Evolutionary conservation across 2,888 invertebrate species (phyloP).

Genomic region (Pandemis cinnamomeana): DNA sequence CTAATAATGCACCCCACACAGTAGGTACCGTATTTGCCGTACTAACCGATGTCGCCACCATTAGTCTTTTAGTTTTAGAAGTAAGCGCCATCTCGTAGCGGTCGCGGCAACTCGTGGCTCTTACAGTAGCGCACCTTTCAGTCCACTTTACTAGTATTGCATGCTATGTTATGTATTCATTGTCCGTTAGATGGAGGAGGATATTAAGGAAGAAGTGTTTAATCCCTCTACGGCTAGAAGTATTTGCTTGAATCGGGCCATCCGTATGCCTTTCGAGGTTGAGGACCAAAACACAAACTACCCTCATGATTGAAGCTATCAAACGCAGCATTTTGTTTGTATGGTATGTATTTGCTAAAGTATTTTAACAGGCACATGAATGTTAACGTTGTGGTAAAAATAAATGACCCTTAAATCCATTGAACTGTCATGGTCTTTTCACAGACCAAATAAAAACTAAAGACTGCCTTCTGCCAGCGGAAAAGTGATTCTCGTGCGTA

Average conservation of each 20-base stretch:
- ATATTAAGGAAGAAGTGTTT: neutral
- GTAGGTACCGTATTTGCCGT: too few species aligned
- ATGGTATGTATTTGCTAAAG: neutral
- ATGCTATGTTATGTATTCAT: neutral
- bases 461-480: too few species aligned
- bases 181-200: constrained; percentile 12
- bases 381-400: neutral
- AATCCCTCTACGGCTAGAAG: neutral
- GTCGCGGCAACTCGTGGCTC: neutral
- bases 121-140: too few species aligned
- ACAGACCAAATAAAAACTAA: neutral
- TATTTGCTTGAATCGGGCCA: neutral
- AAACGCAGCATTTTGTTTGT: neutral
- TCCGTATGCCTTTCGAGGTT: neutral
- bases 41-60: too few species aligned
- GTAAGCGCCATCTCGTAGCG: constrained; percentile 20
- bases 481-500: too few species aligned
- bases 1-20: too few species aligned
- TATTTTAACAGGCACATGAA: neutral
- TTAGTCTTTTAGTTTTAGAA: neutral
- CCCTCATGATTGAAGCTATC: neutral
- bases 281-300: neutral
- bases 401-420: neutral
- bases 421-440: neutral
- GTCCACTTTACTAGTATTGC: neutral